Conservation (phyloP, 2,113 vertebrate genomes). For the Lanius collurio region DNA sequence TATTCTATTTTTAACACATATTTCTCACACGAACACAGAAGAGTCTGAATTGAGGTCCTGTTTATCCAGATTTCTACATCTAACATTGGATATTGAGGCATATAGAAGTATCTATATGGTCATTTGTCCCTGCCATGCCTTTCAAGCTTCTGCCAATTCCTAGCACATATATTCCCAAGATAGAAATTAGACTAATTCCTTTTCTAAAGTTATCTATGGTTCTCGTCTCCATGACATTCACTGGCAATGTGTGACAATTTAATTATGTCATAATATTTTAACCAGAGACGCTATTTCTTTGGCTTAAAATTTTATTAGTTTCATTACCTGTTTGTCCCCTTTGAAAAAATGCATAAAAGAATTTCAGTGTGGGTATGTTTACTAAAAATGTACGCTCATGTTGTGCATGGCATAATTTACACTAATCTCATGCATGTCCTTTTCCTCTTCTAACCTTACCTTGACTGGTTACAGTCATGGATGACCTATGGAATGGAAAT, state of each 20-base stretch:
- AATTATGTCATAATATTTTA: not conserved
- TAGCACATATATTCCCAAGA: not conserved
- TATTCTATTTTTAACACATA: not conserved
- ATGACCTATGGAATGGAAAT: not conserved
- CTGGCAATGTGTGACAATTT: not conserved
- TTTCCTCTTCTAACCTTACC: not conserved
- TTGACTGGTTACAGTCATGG: not conserved
- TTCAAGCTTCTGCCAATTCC: not conserved
- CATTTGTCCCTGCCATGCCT: not conserved
- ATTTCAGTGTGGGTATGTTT: not conserved
- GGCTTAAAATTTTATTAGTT: not conserved
- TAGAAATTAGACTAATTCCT: not conserved
- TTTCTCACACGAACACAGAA: not conserved
- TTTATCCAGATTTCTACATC: not conserved
- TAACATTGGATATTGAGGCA: not conserved
- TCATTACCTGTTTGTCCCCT: not conserved
- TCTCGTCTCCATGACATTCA: not conserved
- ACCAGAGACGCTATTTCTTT: not conserved
- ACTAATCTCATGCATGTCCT: not conserved
- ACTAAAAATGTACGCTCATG: not conserved
- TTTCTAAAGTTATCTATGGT: not conserved
- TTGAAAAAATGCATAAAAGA: not conserved
- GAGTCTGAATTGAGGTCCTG: not conserved
- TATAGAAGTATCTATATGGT: not conserved
- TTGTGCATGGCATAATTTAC: not conserved